Percentiles rank a stretch among this genome's conserved stretches.
Evolutionary conservation across 2,888 invertebrate genomes (phyloP).

Genomic region (Conops quadrifasciatus): DNA sequence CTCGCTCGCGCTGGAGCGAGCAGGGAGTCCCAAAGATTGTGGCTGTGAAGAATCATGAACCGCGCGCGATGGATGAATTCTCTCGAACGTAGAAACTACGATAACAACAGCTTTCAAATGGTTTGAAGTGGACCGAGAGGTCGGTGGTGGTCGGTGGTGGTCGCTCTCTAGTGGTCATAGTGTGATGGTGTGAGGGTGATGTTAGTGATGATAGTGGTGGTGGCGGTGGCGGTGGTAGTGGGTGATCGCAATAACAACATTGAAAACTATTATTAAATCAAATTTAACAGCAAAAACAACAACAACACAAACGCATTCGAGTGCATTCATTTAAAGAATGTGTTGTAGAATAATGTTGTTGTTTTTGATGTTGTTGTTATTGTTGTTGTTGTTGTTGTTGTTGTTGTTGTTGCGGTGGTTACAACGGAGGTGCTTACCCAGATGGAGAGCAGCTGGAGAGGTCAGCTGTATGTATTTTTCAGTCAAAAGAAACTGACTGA

Average conservation of each 20-base stretch:
- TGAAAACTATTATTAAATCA: slow-evolving; percentile 32
- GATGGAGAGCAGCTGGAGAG: too few relatives aligned
- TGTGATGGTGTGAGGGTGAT: background rate
- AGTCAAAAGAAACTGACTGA: too few relatives aligned
- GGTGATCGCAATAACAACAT: slow-evolving; percentile 18
- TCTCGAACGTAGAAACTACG: background rate
- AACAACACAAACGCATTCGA: background rate
- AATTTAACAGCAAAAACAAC: slow-evolving; percentile 2
- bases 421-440: too few relatives aligned
- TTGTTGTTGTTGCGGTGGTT: too few relatives aligned
- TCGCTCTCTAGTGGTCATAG: background rate
- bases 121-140: background rate
- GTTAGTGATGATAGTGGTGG: background rate
- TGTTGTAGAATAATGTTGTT: background rate
- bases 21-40: slow-evolving; percentile 5
- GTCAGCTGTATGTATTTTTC: too few relatives aligned
- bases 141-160: background rate
- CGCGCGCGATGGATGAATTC: background rate
- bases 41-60: background rate
- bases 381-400: background rate
- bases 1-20: background rate
- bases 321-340: background rate
- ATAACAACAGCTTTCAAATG: background rate
- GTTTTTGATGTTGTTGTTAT: background rate
- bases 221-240: slow-evolving; percentile 3